Base-by-base conservation (phyloP, 1,140 invertebrate species). In the Drosophila azteca region DNA sequence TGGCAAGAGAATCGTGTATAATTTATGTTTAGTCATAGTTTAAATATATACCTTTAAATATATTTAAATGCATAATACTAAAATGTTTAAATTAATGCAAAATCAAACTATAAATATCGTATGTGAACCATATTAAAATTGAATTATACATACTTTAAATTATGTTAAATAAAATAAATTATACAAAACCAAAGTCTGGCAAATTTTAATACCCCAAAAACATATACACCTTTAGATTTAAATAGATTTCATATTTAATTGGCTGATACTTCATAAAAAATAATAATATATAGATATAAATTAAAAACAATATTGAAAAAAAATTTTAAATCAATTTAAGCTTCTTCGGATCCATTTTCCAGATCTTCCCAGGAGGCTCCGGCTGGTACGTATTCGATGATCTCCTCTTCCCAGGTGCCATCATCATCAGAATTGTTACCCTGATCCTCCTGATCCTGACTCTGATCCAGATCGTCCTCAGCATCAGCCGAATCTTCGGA, bases 81-180 rank as follows among this genome's bases (percentile, higher is more conserved):
- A 63, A 85, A 87, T 75, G 63, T 87, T 88, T 82, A 79, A 76
- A 77, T 57, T 69, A 69, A 69, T 69, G 66, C 63, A 74, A 69
- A 74, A 61, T 84, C 76, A 82, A 67, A 87, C 80, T 88, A 88
- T 77, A 88, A 76, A 82, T 88, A 76, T 72, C 87, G 83, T 87
- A 88, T 88, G 83, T 87, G 82, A 87, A 83, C 75, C 79, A 87
- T 87, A 88, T 82, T 79, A 73, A 87, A 88, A 73, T 82, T 87
- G 75, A 88, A 87, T 88, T 82, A 87, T 70, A 76, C 74, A 88
- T 88, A 87, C 70, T 76, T 79, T 88, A 88, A 87, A 88, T 87
- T 88, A 87, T 87, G 83, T 88, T 88, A 88, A 88, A 88, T 88
- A 88, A 87, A 87, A 87, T 87, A 87, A 87, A 85, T 87, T 81